A percentile compares a stretch with the other conserved stretches of the same genome.
Conservation (phyloP, 2,113 vertebrate species). For the Quiscalus mexicanus region DNA sequence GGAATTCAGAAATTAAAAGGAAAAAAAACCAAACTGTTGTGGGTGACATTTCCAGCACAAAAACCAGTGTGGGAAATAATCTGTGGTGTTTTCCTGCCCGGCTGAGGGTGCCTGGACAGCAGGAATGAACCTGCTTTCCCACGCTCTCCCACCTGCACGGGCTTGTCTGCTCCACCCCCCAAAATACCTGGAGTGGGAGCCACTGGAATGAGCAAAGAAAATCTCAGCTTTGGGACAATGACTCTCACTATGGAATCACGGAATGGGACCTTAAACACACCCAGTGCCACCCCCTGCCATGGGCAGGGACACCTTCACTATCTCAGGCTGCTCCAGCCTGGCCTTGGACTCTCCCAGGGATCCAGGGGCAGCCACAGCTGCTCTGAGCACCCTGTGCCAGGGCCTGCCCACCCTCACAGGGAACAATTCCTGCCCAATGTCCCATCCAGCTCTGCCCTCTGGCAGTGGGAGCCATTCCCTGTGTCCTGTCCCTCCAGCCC, state of each 20-base stretch:
- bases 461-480: neutral
- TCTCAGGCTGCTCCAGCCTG: neutral
- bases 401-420: fast-evolving
- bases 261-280: neutral
- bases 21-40: fast-evolving
- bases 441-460: neutral
- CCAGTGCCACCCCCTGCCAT: neutral
- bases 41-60: neutral
- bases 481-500: neutral
- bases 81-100: neutral
- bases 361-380: neutral
- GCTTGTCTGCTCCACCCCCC: constrained; percentile 50
- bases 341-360: neutral
- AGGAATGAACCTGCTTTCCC: constrained; percentile 52
- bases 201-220: neutral
- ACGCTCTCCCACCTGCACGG: constrained; percentile 37
- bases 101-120: neutral
- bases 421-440: neutral
- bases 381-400: neutral
- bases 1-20: neutral
- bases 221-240: constrained; percentile 10
- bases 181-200: constrained; percentile 48
- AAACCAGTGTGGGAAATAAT: neutral
- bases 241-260: neutral
- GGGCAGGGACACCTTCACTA: neutral